A percentile compares a stretch with the other conserved stretches of the same genome.
phyloP scores from a whole-genome alignment of 2,888 invertebrate genomes.

The Melanophora roralis region DNA sequence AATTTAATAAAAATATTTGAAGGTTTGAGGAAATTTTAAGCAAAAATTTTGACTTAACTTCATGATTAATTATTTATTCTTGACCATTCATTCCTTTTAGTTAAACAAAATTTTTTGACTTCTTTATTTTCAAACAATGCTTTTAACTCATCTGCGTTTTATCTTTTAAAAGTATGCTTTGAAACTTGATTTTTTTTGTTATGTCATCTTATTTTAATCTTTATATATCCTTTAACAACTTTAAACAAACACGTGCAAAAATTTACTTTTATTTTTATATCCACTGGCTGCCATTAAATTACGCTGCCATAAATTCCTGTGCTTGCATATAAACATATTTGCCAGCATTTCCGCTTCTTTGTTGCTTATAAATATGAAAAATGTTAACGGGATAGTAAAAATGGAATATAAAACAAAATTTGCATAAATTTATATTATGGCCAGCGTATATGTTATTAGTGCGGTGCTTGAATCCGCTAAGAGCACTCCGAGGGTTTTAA shows the following conservation, averaged over 20 bases:
- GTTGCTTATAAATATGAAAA: slow-evolving; percentile 7
- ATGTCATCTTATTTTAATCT: slow-evolving; percentile 8
- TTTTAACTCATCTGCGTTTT: too few species aligned
- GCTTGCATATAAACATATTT: too few species aligned
- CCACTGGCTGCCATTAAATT: too few species aligned
- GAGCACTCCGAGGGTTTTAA: not conserved
- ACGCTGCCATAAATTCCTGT: not conserved
- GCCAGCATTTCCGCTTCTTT: not conserved
- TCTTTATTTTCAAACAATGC: not conserved
- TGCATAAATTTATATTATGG: not conserved
- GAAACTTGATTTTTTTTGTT: not conserved
- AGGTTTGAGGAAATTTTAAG: too few species aligned
- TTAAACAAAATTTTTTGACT: too few species aligned
- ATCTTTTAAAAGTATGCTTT: not conserved
- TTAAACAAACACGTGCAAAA: not conserved
- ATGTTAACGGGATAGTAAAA: not conserved
- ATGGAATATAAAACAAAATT: not conserved
- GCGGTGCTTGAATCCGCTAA: not conserved
- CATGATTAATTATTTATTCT: too few species aligned
- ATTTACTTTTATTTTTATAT: not conserved
- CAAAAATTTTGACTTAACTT: too few species aligned
- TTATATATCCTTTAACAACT: slow-evolving; percentile 14
- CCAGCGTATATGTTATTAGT: not conserved
- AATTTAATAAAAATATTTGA: too few species aligned
- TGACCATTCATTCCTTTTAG: too few species aligned